phyloP scores from a whole-genome alignment of 2,797 vertebrate species.

The Zonotrichia albicollis region DNA sequence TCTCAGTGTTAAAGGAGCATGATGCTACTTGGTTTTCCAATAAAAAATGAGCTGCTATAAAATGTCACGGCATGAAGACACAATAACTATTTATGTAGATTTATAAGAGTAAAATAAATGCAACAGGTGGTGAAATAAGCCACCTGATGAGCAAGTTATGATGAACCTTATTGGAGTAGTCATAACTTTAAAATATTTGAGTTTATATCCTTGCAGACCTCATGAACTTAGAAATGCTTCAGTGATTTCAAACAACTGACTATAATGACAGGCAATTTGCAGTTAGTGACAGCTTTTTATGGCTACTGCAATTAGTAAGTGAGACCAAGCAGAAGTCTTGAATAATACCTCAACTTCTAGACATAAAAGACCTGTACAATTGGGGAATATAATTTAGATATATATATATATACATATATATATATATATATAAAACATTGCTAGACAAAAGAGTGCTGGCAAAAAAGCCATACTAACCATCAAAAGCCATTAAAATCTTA shows the following conservation, averaged over 20 bases:
- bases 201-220: conserved; percentile 29
- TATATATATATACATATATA: too few species aligned
- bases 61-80: background rate
- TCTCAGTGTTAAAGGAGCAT: background rate
- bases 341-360: conserved; percentile 2
- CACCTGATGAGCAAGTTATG: background rate
- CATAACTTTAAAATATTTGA: conserved; percentile 29
- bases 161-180: background rate
- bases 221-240: conserved; percentile 38
- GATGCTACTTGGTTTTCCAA: background rate
- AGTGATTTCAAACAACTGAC: conserved; percentile 57
- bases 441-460: background rate
- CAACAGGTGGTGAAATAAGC: background rate
- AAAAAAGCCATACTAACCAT: background rate
- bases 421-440: background rate
- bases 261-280: conserved; percentile 49
- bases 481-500: background rate
- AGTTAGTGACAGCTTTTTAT: conserved; percentile 46
- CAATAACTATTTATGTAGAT: background rate
- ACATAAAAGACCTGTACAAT: background rate
- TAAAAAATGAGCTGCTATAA: background rate
- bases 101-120: background rate
- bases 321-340: conserved; percentile 33
- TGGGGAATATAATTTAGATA: background rate
- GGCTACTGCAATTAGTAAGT: conserved; percentile 49